A percentile compares a stretch with the other conserved stretches of the same genome.
Evolutionary conservation across 2,888 invertebrate genomes (phyloP).

Genomic region (Branchipolynoe longqiensis): DNA sequence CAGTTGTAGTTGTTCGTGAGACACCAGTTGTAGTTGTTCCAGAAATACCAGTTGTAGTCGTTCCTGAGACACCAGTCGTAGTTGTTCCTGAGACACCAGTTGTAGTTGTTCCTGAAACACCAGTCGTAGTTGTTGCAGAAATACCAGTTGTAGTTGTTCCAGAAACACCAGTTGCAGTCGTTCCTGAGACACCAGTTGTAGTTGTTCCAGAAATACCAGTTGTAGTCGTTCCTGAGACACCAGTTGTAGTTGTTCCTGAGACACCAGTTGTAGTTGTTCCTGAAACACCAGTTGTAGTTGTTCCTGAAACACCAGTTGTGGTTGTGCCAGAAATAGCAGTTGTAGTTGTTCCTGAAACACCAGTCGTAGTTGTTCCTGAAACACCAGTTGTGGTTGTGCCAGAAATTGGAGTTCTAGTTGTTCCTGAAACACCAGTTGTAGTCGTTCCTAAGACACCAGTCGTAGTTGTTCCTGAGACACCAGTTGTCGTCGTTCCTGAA

Average conservation of each 20-base stretch:
- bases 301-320: not conserved
- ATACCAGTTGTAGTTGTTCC: constrained; percentile 4
- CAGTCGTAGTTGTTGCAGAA: not conserved
- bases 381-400: too few species aligned
- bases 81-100: not conserved
- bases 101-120: not conserved
- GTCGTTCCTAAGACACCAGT: too few species aligned
- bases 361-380: too few species aligned
- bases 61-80: not conserved
- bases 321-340: too few species aligned
- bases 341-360: not conserved
- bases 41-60: not conserved
- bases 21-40: not conserved
- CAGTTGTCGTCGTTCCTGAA: not conserved
- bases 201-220: too few species aligned
- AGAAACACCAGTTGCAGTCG: too few species aligned
- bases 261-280: too few species aligned
- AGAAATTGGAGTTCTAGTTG: not conserved
- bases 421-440: not conserved
- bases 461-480: not conserved
- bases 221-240: too few species aligned
- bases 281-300: too few species aligned
- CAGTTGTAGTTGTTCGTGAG: not conserved
- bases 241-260: too few species aligned
- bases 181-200: too few species aligned